Conservation (phyloP, 2,113 vertebrate genomes). For the Chionomys nivalis region DNA sequence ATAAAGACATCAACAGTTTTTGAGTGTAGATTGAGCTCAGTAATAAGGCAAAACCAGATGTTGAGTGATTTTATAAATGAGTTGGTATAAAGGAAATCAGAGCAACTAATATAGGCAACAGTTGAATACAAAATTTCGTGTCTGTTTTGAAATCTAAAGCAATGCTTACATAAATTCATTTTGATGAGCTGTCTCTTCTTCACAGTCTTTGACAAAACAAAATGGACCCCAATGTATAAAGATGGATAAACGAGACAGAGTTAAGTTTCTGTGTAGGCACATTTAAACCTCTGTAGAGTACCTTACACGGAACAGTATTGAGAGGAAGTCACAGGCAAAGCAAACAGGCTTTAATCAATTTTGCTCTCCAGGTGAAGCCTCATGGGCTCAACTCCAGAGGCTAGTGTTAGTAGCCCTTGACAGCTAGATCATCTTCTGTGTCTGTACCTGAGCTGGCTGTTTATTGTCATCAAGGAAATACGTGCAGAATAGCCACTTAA, state of each 20-base stretch:
- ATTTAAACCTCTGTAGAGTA: constrained; percentile 34
- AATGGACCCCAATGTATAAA: constrained; percentile 2
- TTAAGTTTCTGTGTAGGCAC: constrained; percentile 54
- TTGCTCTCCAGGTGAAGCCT: neutral
- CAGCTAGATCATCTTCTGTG: neutral
- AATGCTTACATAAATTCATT: neutral
- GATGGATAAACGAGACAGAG: constrained; percentile 17
- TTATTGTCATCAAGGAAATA: neutral
- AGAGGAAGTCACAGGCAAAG: constrained; percentile 35
- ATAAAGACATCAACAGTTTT: neutral
- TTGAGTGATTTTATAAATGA: constrained; percentile 31
- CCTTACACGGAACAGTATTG: neutral
- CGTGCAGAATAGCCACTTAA: neutral
- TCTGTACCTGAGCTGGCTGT: neutral
- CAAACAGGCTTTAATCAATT: neutral
- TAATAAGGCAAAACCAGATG: constrained; percentile 31
- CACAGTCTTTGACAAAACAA: constrained; percentile 3
- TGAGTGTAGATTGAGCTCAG: neutral
- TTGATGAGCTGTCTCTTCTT: constrained; percentile 44
- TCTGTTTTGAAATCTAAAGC: constrained; percentile 35
- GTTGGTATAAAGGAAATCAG: constrained; percentile 36
- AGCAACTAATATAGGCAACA: neutral
- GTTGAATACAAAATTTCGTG: constrained; percentile 49
- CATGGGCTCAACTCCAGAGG: neutral
- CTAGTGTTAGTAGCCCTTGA: neutral